phyloP scores from a whole-genome alignment of 2,113 vertebrate species.

The Cyanoramphus novaezelandiae region DNA sequence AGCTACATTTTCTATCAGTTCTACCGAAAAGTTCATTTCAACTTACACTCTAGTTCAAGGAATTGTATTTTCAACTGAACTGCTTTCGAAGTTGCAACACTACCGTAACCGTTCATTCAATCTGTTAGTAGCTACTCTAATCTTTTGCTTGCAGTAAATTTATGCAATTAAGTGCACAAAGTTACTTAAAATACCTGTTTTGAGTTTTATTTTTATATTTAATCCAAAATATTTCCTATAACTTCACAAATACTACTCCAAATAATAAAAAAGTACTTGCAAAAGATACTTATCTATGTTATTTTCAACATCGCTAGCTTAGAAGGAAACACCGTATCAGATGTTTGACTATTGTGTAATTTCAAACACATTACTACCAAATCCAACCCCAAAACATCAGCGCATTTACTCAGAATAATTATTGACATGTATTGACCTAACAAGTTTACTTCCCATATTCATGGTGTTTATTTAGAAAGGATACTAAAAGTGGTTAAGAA shows the following conservation, averaged over 20 bases:
- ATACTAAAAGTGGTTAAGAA: background rate
- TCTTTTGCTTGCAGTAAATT: background rate
- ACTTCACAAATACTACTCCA: constrained; percentile 45
- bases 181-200: background rate
- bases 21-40: constrained; percentile 19
- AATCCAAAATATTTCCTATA: constrained; percentile 20
- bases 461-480: background rate
- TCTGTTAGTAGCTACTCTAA: constrained; percentile 38
- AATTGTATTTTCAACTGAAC: background rate
- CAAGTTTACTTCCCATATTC: background rate
- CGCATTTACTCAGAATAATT: constrained; percentile 28
- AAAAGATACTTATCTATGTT: background rate
- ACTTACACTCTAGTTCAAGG: background rate
- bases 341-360: background rate
- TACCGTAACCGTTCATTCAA: background rate
- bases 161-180: background rate
- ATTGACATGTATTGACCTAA: background rate
- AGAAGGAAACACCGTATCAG: constrained; percentile 21
- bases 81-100: constrained; percentile 1
- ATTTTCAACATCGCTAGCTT: constrained; percentile 8
- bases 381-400: background rate
- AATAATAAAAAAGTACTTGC: constrained; percentile 31
- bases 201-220: background rate
- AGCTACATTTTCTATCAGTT: background rate
- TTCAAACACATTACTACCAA: constrained; percentile 6